Evolutionary conservation across 2,888 invertebrate species (phyloP).

Genomic region (Gerris lacustris): DNA sequence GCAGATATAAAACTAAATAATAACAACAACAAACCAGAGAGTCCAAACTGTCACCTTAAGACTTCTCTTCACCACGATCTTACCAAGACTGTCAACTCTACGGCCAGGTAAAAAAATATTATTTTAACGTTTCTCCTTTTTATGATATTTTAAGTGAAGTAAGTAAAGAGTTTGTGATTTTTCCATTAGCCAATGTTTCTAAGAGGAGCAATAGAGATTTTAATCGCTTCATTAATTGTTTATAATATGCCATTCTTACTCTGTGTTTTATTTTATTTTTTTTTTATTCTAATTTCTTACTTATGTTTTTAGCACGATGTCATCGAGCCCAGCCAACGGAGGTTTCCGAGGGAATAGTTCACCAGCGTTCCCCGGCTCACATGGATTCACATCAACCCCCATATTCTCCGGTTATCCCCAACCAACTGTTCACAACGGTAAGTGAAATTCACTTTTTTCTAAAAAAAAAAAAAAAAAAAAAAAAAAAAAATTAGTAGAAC

Average conservation of each 20-base stretch:
- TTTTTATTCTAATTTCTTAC: too few species aligned
- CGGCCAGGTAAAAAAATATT: slow-evolving; percentile 11
- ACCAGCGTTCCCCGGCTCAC: background rate
- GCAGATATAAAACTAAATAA: slow-evolving; percentile 23
- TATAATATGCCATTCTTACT: too few species aligned
- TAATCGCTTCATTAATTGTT: too few species aligned
- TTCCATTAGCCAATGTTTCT: too few species aligned
- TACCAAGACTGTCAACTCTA: slow-evolving; percentile 17
- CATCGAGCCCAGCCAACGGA: slow-evolving; percentile 3
- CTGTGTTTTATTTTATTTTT: too few species aligned
- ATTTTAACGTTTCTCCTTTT: too few species aligned
- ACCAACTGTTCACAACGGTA: background rate
- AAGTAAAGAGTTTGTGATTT: too few species aligned
- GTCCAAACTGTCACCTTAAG: slow-evolving; percentile 17
- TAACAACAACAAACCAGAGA: slow-evolving; percentile 25
- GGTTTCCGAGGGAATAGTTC: slow-evolving; percentile 3
- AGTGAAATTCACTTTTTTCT: background rate
- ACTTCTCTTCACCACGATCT: slow-evolving; percentile 21
- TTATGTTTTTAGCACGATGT: slow-evolving; percentile 8
- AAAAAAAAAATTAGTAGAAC: too few species aligned
- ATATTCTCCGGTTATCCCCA: slow-evolving; percentile 2
- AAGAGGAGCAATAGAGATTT: too few species aligned
- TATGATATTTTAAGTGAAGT: too few species aligned
- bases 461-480: too few species aligned
- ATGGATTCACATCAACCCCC: slow-evolving; percentile 9